A percentile compares a stretch with the other conserved stretches of the same genome.
Conservation (phyloP, 2,113 vertebrate species). For the Poeciliopsis turrubarensis region DNA sequence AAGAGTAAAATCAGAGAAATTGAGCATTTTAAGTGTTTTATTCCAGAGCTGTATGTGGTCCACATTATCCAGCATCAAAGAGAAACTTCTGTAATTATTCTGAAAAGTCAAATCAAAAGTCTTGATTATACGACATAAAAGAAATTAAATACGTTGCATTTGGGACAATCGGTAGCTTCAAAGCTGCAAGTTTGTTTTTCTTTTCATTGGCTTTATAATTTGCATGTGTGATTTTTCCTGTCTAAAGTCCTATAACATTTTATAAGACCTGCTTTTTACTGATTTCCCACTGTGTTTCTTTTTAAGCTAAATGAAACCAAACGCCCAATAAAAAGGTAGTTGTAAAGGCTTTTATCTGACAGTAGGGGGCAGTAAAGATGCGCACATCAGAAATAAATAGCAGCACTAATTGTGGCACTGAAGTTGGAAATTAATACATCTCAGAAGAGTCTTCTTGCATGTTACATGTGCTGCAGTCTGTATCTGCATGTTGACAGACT, state of each 20-base stretch:
- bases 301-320: neutral
- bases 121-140: neutral
- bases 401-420: neutral
- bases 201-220: no score
- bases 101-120: neutral
- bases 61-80: no score
- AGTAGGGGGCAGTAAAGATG: constrained; percentile 60
- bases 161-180: no score
- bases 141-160: neutral
- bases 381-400: neutral
- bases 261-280: neutral
- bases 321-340: no score
- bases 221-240: no score
- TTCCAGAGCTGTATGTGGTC: neutral
- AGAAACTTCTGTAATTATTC: no score
- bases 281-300: neutral
- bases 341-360: constrained; percentile 22
- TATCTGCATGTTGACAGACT: neutral
- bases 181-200: no score
- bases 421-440: constrained; percentile 6
- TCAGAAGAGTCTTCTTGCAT: constrained; percentile 3
- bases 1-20: no score
- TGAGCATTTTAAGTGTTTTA: no score
- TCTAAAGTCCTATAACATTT: neutral
- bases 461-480: constrained; percentile 1